These are phyloP conservation scores for Heliconius erato DNA, from an alignment of 2,888 invertebrate genomes.

Conservation along the genomic window DNA sequence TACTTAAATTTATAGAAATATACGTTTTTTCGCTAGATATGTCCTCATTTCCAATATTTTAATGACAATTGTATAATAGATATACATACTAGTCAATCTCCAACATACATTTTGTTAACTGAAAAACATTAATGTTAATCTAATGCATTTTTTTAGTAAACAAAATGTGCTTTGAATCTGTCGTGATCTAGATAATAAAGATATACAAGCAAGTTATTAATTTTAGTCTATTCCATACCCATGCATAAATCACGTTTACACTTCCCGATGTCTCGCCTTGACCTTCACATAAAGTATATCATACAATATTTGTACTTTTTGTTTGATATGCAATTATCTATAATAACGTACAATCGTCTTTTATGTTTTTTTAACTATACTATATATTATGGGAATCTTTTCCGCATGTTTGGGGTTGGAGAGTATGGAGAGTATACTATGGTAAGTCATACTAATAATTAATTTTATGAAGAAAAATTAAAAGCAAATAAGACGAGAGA, in stretches of 20 bases:
- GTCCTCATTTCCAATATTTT: neutral
- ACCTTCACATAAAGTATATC: conserved; percentile 7
- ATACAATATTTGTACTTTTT: conserved; percentile 6
- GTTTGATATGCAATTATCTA: neutral
- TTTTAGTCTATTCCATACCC: neutral
- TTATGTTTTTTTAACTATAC: neutral
- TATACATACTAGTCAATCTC: neutral
- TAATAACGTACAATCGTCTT: neutral
- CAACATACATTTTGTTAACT: neutral
- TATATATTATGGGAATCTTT: neutral
- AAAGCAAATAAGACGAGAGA: no score
- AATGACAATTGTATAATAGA: neutral
- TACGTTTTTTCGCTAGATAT: neutral
- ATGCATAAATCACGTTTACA: neutral
- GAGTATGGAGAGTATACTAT: neutral
- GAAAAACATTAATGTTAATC: neutral
- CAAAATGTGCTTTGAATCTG: neutral
- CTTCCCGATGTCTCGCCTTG: conserved; percentile 18
- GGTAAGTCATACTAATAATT: no score
- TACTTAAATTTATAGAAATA: neutral
- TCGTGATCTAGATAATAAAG: neutral
- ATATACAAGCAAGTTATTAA: neutral
- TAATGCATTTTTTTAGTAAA: neutral
- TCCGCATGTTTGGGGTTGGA: neutral
- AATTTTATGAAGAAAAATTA: no score